phyloP scores from a whole-genome alignment of 1,140 invertebrate species.

The Artemia franciscana region DNA sequence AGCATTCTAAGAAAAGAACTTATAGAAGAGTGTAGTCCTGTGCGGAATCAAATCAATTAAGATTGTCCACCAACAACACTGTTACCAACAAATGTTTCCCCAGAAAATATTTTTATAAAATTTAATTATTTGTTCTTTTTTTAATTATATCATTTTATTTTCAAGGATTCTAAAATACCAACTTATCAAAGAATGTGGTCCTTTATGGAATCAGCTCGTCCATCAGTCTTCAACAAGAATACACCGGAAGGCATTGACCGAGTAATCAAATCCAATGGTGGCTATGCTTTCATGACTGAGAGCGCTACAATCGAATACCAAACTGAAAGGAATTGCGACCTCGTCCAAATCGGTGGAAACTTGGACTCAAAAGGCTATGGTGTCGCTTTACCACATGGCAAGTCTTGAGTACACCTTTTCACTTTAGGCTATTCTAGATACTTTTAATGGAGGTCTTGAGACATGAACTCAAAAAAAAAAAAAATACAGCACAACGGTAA shows the following conservation, averaged over 20 bases:
- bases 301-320: conserved; percentile 78
- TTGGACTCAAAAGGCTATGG: conserved; percentile 80
- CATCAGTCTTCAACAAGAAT: conserved; percentile 55
- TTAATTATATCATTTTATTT: too few relatives aligned
- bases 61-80: too few relatives aligned
- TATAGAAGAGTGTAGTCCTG: too few relatives aligned
- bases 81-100: too few relatives aligned
- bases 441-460: neutral
- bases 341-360: conserved; percentile 68
- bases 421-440: neutral
- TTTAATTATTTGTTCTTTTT: too few relatives aligned
- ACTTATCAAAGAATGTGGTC: conserved; percentile 80
- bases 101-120: too few relatives aligned
- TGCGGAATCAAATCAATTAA: too few relatives aligned
- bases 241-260: conserved; percentile 65
- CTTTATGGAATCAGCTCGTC: conserved; percentile 65
- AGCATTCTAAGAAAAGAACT: too few relatives aligned
- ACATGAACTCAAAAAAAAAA: neutral
- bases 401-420: conserved; percentile 17
- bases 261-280: conserved; percentile 56
- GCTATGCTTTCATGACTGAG: conserved; percentile 80
- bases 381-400: conserved; percentile 75
- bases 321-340: conserved; percentile 66
- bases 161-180: conserved; percentile 72
- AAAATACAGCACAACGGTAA: neutral